A percentile compares a stretch with the other conserved stretches of the same genome.
These are phyloP conservation scores for Melanchra persicariae DNA, from an alignment of 2,888 invertebrate genomes.

Conservation along the genomic window DNA sequence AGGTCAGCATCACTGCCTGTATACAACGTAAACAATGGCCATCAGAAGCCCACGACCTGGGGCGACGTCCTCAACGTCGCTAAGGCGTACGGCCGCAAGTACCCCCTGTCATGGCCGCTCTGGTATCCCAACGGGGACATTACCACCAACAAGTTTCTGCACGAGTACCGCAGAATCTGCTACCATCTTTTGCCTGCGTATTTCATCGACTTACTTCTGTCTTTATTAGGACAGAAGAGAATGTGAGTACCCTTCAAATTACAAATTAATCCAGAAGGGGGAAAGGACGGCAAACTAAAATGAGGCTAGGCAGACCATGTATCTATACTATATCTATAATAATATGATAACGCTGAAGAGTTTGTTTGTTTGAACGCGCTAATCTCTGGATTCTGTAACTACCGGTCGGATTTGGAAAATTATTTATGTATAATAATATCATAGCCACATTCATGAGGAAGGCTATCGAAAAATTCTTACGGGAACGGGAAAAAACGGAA, in stretches of 20 bases:
- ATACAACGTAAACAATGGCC: conserved; percentile 97
- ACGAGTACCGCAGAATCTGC: conserved; percentile 92
- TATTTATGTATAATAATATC: too few relatives aligned
- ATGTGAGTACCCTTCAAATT: conserved; percentile 91
- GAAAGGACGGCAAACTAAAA: neutral
- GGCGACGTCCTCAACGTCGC: conserved; percentile 94
- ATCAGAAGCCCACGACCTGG: conserved; percentile 96
- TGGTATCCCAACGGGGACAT: conserved; percentile 97
- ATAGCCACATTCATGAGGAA: too few relatives aligned
- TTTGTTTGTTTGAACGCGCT: too few relatives aligned
- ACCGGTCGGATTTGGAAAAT: too few relatives aligned
- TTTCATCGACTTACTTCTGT: conserved; percentile 94
- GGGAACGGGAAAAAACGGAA: too few relatives aligned
- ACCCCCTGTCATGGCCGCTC: conserved; percentile 95
- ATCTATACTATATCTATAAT: too few relatives aligned
- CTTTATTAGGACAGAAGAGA: conserved; percentile 93
- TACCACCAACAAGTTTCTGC: conserved; percentile 92
- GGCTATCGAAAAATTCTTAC: too few relatives aligned
- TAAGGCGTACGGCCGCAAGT: conserved; percentile 92
- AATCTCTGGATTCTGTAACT: too few relatives aligned
- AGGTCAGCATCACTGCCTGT: conserved; percentile 93
- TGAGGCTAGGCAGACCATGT: neutral
- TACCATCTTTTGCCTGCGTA: conserved; percentile 95
- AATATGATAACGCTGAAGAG: too few relatives aligned
- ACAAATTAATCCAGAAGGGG: neutral